phyloP scores from a whole-genome alignment of 2,888 invertebrate genomes.

The Himalopsyche tibetana region DNA sequence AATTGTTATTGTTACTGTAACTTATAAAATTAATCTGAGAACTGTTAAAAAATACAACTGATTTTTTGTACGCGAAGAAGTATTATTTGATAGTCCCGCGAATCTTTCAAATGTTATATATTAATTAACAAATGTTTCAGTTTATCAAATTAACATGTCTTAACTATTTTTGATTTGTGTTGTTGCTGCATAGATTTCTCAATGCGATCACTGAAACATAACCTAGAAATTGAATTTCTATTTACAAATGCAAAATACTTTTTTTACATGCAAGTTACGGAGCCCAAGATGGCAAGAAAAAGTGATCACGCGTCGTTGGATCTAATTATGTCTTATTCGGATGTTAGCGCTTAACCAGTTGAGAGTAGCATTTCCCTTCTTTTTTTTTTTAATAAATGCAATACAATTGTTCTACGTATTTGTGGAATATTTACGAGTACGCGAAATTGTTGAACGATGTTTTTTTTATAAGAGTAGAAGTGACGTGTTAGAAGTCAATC shows the following conservation, averaged over 20 bases:
- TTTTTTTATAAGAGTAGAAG: no score
- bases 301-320: conserved; percentile 16
- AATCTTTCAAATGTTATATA: no score
- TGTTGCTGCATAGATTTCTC: not conserved
- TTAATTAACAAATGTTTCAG: no score
- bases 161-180: no score
- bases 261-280: conserved; percentile 7
- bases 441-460: no score
- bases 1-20: no score
- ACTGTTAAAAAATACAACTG: no score
- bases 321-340: conserved; percentile 40
- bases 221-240: conserved; percentile 36
- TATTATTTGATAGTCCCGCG: no score
- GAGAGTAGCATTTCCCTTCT: not conserved
- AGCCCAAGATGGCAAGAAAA: conserved; percentile 39
- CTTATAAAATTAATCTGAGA: no score
- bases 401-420: not conserved
- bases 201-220: not conserved
- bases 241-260: conserved; percentile 33
- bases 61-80: no score
- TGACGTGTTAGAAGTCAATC: no score
- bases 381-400: not conserved
- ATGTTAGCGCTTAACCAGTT: not conserved
- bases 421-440: not conserved
- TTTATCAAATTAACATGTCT: no score